phyloP scores from a whole-genome alignment of 2,888 invertebrate genomes.

The Criorhina ranunculi region DNA sequence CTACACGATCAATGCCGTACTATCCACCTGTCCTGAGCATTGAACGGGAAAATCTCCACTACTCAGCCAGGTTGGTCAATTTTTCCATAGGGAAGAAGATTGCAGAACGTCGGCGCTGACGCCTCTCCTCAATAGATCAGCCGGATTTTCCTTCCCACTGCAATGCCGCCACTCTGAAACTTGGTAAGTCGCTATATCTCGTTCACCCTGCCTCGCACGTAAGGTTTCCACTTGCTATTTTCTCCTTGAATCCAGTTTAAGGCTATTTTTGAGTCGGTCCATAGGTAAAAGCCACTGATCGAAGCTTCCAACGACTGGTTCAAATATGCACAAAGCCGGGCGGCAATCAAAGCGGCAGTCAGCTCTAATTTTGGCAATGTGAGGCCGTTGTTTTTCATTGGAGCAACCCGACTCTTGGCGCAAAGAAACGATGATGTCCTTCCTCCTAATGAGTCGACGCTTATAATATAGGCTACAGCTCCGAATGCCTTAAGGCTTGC shows the following conservation, averaged over 20 bases:
- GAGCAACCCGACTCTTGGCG: conserved; percentile 16
- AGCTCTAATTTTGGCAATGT: neutral
- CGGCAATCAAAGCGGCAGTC: neutral
- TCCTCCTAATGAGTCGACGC: neutral
- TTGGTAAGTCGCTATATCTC: conserved; percentile 2
- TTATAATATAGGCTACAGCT: neutral
- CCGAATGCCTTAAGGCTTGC: conserved; percentile 7
- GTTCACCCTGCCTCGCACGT: neutral
- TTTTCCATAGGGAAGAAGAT: conserved; percentile 5
- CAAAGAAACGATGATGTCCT: neutral
- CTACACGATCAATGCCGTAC: too few species aligned
- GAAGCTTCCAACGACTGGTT: neutral
- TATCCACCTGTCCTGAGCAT: neutral
- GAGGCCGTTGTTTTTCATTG: conserved; percentile 3
- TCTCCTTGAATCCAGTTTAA: conserved; percentile 4
- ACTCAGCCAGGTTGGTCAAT: conserved; percentile 13
- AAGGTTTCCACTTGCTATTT: neutral
- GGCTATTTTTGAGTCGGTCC: neutral
- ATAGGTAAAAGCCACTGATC: neutral
- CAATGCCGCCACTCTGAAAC: conserved; percentile 8
- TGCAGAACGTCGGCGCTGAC: neutral
- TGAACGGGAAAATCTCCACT: conserved; percentile 4
- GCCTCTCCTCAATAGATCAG: neutral
- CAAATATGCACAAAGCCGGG: neutral
- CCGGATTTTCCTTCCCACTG: neutral